phyloP scores from a whole-genome alignment of 2,888 invertebrate genomes.

The Metopia argyrocephala region DNA sequence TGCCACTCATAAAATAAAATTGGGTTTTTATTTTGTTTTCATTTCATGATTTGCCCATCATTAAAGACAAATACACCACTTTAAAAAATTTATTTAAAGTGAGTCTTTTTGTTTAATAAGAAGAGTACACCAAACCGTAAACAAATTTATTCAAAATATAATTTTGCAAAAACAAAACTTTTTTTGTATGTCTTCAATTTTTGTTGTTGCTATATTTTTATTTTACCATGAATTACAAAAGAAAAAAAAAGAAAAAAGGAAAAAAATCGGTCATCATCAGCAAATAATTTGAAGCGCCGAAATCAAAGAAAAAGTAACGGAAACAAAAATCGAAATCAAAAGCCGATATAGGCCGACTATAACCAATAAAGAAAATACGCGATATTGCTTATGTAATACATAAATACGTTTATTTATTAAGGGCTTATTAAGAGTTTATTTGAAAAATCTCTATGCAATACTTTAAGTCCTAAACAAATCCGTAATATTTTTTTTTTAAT shows the following conservation, averaged over 20 bases:
- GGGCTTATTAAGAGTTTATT: too few species aligned
- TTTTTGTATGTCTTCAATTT: constrained; percentile 15
- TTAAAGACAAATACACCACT: too few species aligned
- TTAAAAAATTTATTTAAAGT: too few species aligned
- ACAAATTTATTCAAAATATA: background rate
- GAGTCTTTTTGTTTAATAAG: too few species aligned
- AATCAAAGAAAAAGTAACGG: constrained; percentile 34
- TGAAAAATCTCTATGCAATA: too few species aligned
- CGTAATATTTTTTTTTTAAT: too few species aligned
- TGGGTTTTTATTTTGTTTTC: constrained; percentile 2
- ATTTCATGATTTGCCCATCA: background rate
- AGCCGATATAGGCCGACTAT: too few species aligned
- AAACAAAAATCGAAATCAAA: constrained; percentile 20
- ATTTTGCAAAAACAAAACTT: constrained; percentile 18
- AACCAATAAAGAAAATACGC: too few species aligned
- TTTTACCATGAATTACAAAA: background rate
- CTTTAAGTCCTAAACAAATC: too few species aligned
- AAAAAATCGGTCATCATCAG: background rate
- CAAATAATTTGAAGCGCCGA: background rate
- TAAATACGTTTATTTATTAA: too few species aligned
- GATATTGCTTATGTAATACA: too few species aligned
- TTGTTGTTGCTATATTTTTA: background rate
- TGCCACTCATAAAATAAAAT: background rate
- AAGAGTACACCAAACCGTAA: background rate
- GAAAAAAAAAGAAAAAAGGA: background rate